These are phyloP conservation scores for Enchytraeus crypticus DNA, from an alignment of 2,888 invertebrate genomes.

Conservation along the genomic window DNA sequence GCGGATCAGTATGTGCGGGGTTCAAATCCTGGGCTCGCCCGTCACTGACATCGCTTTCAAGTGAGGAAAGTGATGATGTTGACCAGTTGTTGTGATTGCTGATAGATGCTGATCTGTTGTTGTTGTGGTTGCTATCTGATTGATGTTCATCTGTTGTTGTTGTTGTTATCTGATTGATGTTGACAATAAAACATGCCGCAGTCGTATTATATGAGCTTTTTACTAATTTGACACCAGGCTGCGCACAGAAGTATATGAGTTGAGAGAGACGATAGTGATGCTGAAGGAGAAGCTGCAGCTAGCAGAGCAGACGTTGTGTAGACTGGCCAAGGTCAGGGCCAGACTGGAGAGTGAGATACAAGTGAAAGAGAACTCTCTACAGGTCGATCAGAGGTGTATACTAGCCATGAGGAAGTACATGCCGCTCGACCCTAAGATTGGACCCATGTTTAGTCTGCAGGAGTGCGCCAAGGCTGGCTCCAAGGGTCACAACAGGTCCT, in stretches of 20 bases:
- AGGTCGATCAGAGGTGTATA: slow-evolving; percentile 87
- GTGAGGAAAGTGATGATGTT: too few species aligned
- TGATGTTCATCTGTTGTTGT: background rate
- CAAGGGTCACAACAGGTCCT: background rate
- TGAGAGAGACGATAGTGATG: slow-evolving; percentile 71
- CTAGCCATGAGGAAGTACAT: slow-evolving; percentile 49
- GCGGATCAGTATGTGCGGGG: too few species aligned
- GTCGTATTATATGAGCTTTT: slow-evolving; percentile 21
- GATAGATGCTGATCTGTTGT: too few species aligned
- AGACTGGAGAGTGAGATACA: slow-evolving; percentile 75
- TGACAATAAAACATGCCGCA: background rate
- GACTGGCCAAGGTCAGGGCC: slow-evolving; percentile 72
- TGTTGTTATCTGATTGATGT: too few species aligned
- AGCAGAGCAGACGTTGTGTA: slow-evolving; percentile 46
- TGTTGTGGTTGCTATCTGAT: background rate
- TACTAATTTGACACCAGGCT: too few species aligned
- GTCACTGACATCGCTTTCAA: too few species aligned
- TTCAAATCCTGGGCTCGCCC: too few species aligned
- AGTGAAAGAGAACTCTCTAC: slow-evolving; percentile 75
- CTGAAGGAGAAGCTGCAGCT: slow-evolving; percentile 69
- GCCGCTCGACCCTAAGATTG: slow-evolving; percentile 12
- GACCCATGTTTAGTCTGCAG: slow-evolving; percentile 24
- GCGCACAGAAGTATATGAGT: slow-evolving; percentile 74
- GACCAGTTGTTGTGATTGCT: too few species aligned
- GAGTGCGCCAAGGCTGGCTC: background rate